A percentile compares a stretch with the other conserved stretches of the same genome.
These are phyloP conservation scores for Excalfactoria chinensis DNA, from an alignment of 2,113 vertebrate genomes.

Conservation along the genomic window DNA sequence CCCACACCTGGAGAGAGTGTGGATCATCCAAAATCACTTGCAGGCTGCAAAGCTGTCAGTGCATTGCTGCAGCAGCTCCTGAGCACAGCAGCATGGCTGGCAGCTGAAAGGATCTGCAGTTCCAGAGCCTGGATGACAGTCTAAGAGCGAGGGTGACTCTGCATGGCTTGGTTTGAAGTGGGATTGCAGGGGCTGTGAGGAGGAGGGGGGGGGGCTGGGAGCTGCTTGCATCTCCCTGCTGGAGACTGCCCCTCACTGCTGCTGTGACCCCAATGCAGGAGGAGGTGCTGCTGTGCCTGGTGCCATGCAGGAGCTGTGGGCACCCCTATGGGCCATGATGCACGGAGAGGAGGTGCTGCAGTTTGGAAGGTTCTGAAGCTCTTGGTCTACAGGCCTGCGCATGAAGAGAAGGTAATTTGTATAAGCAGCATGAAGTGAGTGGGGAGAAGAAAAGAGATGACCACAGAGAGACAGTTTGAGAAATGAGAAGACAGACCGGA, in stretches of 20 bases:
- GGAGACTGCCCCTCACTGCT: background rate
- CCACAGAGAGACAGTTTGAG: background rate
- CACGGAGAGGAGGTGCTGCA: background rate
- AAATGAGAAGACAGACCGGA: background rate
- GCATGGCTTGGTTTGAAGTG: background rate
- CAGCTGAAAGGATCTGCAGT: background rate
- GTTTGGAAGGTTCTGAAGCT: conserved; percentile 1
- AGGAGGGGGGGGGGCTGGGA: accelerated
- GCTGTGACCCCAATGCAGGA: background rate
- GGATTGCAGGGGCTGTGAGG: background rate
- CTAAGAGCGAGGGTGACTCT: background rate
- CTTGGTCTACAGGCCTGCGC: background rate
- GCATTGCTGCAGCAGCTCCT: background rate
- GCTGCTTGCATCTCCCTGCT: background rate
- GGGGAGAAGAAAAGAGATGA: background rate
- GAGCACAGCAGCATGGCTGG: background rate
- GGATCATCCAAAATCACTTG: background rate
- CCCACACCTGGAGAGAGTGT: accelerated
- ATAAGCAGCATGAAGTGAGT: background rate
- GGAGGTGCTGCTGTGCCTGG: background rate
- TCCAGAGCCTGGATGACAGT: background rate
- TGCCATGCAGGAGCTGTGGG: background rate
- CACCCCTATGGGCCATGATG: background rate
- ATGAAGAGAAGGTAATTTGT: background rate
- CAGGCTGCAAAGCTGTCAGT: background rate